Percentiles rank a stretch among this genome's conserved stretches.
Evolutionary conservation across 2,113 vertebrate genomes (phyloP).

Genomic region (Catagonus wagneri): DNA sequence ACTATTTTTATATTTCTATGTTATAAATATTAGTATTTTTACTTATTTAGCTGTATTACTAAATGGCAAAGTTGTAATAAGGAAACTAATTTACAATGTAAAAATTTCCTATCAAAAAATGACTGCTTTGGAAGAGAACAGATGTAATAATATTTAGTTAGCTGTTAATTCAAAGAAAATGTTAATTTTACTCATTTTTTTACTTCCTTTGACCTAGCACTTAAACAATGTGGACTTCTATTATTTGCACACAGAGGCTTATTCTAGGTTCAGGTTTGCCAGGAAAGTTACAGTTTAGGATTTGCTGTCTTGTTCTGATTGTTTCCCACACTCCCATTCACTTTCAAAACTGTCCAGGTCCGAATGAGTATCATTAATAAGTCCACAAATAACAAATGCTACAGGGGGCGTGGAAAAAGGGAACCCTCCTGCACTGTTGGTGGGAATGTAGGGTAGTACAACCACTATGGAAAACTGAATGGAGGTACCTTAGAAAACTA

Average conservation of each 20-base stretch:
- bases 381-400: no score
- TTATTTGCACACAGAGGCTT: neutral
- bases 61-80: neutral
- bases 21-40: neutral
- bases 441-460: no score
- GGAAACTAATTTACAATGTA: neutral
- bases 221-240: neutral
- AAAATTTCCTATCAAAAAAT: neutral
- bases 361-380: no score
- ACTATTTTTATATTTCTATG: neutral
- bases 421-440: no score
- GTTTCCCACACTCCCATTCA: neutral
- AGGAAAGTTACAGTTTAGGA: neutral
- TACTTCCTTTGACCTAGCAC: neutral
- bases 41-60: neutral
- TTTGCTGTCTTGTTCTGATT: neutral
- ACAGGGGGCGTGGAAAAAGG: no score
- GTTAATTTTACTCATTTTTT: neutral
- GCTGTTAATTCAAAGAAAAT: slow-evolving; percentile 37
- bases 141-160: neutral
- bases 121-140: neutral
- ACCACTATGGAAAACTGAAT: no score
- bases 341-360: neutral
- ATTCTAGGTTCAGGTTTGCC: neutral
- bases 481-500: no score